These are phyloP conservation scores for Eulemur rufifrons DNA, from an alignment of 2,113 vertebrate species.

Conservation along the genomic window DNA sequence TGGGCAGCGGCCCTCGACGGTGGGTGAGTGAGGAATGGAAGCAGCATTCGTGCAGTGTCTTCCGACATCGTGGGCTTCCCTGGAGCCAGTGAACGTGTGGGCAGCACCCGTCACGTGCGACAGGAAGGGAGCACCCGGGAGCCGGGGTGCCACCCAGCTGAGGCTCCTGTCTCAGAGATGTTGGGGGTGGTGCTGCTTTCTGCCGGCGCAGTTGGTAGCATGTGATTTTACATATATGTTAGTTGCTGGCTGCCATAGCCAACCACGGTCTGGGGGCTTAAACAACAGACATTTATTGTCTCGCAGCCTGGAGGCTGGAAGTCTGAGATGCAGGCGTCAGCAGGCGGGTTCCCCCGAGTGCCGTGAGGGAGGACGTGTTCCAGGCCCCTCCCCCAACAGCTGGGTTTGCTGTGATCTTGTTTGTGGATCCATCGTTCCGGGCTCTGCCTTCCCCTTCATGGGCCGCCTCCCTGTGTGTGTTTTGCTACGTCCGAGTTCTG, in stretches of 20 bases:
- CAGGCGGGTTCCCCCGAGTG: background rate
- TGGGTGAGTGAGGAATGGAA: no score
- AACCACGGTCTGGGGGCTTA: background rate
- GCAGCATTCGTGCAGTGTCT: no score
- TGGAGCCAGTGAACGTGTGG: rapidly evolving
- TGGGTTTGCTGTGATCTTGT: rapidly evolving
- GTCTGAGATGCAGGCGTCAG: background rate
- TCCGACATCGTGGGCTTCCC: background rate
- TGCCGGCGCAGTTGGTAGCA: background rate
- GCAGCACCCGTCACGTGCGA: rapidly evolving
- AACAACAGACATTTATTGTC: background rate
- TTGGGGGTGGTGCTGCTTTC: no score
- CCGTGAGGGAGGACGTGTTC: background rate
- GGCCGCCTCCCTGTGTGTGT: rapidly evolving
- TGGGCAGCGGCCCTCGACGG: no score
- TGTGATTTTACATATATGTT: background rate
- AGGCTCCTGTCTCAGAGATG: background rate
- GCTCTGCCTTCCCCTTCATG: background rate
- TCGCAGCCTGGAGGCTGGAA: background rate
- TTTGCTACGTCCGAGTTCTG: no score
- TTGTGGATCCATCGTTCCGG: rapidly evolving
- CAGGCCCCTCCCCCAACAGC: no score
- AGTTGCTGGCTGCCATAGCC: background rate
- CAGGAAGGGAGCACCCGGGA: no score
- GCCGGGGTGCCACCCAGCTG: background rate